Percentiles rank a stretch among this genome's conserved stretches.
These are phyloP conservation scores for Cassiopea andromeda DNA, from an alignment of 30 jellyfish, hydroid and myxozoan genomes.

Conservation along the genomic window DNA sequence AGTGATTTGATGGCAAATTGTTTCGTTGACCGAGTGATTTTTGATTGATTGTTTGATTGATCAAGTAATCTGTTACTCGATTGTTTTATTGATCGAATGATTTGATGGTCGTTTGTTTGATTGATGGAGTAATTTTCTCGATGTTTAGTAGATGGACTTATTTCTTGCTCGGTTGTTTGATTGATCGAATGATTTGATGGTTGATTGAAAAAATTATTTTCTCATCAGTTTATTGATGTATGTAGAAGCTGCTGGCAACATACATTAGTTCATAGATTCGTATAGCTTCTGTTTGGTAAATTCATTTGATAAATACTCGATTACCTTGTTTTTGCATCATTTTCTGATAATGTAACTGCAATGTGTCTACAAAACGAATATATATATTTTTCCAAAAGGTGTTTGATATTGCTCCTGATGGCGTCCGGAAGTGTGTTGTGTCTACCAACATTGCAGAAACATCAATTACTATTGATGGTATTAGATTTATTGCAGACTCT, in stretches of 20 bases:
- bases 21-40: background rate
- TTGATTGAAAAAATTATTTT: too few species aligned
- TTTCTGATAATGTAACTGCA: background rate
- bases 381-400: constrained; percentile 39
- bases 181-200: background rate
- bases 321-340: too few species aligned
- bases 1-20: background rate
- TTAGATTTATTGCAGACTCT: constrained; percentile 94
- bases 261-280: background rate
- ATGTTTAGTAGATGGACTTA: too few species aligned
- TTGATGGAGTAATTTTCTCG: background rate
- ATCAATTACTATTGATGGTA: constrained; percentile 97
- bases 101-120: background rate
- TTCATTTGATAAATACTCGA: background rate
- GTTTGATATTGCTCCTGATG: constrained; percentile 96
- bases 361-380: background rate
- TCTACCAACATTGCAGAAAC: constrained; percentile 99
- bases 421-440: constrained; percentile 92
- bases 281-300: background rate
- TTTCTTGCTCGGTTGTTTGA: too few species aligned
- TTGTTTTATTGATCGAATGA: background rate
- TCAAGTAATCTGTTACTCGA: background rate
- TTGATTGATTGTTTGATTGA: background rate
- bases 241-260: too few species aligned
- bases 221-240: too few species aligned